Evolutionary conservation across 2,888 invertebrate species (phyloP), one percentile per base, ranked within the genome.

Genomic region (Seira musarum): DNA sequence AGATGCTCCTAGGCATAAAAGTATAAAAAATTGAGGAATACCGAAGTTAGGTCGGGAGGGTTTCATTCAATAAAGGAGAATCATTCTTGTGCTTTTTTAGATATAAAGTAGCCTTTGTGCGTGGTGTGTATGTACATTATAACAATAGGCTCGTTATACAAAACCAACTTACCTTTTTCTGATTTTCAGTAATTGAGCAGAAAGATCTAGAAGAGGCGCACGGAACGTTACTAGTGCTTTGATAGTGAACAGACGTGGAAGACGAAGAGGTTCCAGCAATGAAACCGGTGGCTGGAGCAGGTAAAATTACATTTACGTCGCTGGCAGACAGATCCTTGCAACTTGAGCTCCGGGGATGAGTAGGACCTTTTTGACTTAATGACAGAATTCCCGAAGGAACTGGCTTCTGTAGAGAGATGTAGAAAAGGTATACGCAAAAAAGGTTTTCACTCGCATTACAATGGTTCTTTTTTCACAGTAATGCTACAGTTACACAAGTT

Each of bases 281-380:
- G n/a, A n/a, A n/a, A n/a, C n/a, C 67, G 25, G 40, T 61, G 8
- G 64, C 22, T 2, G 71, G 25, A 70, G 60, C 71, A 57, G 78
- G 78, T 71, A 78, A 78, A 78, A 78, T 78, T 78, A 78, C 78
- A 78, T 78, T 78, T 72, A 10, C 6, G 49, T 66, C 71, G 25
- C 66, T 67, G 60, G 71, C 25, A 22, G 78, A 78, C 60, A 78
- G 71, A 60, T 71, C 78, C 25, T 78, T 78, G n/a, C 71, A 78
- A 71, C 71, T 66, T 22, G 78, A 66, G 71, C 60, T 71, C 1
- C 77, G 77, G 8, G 64, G 63, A 25, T 66, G 67, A 40, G 24
- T 61, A 61, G 78, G 69, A 71, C 78, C 71, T 78, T 66, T 78
- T 66, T 78, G 71, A 66, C 66, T 78, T 30, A 71, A 66, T 57